These are phyloP conservation scores for Polypedilum pembai DNA, from an alignment of 1,140 invertebrate genomes.

Conservation along the genomic window DNA sequence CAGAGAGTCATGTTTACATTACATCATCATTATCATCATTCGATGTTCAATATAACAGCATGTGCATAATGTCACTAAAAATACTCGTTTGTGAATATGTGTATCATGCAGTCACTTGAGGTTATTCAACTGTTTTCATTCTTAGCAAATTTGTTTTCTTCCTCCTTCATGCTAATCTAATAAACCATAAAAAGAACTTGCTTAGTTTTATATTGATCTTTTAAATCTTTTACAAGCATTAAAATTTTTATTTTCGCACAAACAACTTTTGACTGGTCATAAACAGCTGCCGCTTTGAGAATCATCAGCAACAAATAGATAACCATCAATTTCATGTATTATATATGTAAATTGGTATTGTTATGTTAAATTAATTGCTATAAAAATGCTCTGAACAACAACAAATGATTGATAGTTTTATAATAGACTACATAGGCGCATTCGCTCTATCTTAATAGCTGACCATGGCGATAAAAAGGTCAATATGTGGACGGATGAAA, in stretches of 20 bases:
- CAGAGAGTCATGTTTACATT: neutral
- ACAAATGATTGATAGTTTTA: conserved; percentile 3
- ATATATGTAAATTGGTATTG: conserved; percentile 14
- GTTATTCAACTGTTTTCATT: neutral
- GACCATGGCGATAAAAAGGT: neutral
- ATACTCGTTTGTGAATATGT: neutral
- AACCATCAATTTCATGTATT: neutral
- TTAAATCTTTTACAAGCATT: too few relatives aligned
- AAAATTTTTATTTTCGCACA: too few relatives aligned
- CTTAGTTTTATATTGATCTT: too few relatives aligned
- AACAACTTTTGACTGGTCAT: too few relatives aligned
- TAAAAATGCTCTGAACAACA: conserved; percentile 17
- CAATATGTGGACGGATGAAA: neutral
- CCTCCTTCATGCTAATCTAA: too few relatives aligned
- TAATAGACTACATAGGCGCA: neutral
- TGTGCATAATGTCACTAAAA: neutral
- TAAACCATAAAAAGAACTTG: too few relatives aligned
- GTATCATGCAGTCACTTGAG: neutral
- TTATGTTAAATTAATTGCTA: conserved; percentile 19
- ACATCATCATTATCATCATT: neutral
- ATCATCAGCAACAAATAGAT: too few relatives aligned
- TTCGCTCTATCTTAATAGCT: neutral
- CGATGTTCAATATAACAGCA: neutral
- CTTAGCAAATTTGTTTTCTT: too few relatives aligned
- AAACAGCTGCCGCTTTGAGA: too few relatives aligned